Base-by-base conservation (phyloP, 2,888 invertebrate genomes). In the Orthonychiurus folsomi region DNA sequence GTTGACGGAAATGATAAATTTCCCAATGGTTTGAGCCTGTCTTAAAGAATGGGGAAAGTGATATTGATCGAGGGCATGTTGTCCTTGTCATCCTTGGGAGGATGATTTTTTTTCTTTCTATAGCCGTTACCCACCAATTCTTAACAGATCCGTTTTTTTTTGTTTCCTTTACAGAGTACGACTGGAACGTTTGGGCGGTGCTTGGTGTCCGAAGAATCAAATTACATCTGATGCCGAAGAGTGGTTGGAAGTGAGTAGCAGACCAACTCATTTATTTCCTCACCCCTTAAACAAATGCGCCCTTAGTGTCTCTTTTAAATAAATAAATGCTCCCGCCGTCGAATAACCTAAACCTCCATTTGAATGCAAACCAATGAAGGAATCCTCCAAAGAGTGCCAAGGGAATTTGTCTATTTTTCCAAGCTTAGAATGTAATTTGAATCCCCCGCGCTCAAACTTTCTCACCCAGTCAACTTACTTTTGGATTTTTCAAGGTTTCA, bases 141-240 rank as follows among this genome's bases (percentile, higher is more conserved):
- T n/a, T n/a, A n/a, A n/a, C n/a, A n/a, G n/a, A 37, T 9, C 37
- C 15, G 37, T 37, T 9, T 15, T 37, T 37, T 71, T 67, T 70
- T 68, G 65, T 78, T 67, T 60, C 63, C 28, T 59, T 67, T 80
- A 27, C 83, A 93, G 93, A 77, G 80, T 93, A 72, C 85, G 87
- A 70, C 85, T 85, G 73, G 93, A 93, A 76, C 81, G 83, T 69
- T 84, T 86, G 74, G 90, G 92, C 18, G 93, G 93, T 55, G 93
- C 93, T 0, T 94, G 93, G 94, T 94, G 94, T 79, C 93, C 94
- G 15, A 85, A 85, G 77, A 81, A 83, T 59, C 86, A 86, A 76
- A 86, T 89, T 74, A 87, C 87, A 25, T 83, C 85, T n/a, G 87
- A 87, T 73, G 81, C 86, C 1, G 82, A 81, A 64, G 88, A 88